Evolutionary conservation across 2,888 invertebrate genomes (phyloP).

Genomic region (Aleiodes alternator): DNA sequence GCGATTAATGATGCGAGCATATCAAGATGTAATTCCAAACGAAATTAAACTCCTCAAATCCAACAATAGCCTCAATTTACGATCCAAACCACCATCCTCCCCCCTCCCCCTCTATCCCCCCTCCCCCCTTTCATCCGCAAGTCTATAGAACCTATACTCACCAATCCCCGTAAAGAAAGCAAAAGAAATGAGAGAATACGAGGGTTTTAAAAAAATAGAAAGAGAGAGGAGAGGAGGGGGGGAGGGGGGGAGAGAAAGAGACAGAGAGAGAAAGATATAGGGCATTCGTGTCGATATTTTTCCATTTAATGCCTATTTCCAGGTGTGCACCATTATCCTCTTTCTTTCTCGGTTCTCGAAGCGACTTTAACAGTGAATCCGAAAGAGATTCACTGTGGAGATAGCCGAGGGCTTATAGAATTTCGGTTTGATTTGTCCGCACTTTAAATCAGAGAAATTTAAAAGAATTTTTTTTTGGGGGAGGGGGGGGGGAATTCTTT

Average conservation of each 20-base stretch:
- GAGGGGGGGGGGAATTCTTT: too few relatives aligned
- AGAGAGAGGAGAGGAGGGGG: neutral
- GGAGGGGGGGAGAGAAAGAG: neutral
- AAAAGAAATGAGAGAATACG: neutral
- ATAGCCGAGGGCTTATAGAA: conserved; percentile 22
- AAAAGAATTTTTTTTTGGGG: too few relatives aligned
- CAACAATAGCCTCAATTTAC: too few relatives aligned
- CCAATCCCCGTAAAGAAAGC: conserved; percentile 9
- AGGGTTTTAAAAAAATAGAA: neutral
- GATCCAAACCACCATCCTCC: too few relatives aligned
- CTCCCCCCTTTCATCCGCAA: too few relatives aligned
- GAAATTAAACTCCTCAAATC: too few relatives aligned
- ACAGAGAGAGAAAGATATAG: conserved; percentile 3
- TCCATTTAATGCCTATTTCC: conserved; percentile 33
- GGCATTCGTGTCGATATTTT: conserved; percentile 31
- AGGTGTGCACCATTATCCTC: conserved; percentile 28
- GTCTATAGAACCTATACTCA: too few relatives aligned
- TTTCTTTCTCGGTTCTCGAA: conserved; percentile 3
- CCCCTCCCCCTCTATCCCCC: too few relatives aligned
- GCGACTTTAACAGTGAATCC: conserved; percentile 22
- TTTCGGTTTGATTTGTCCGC: conserved; percentile 11
- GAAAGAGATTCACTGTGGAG: conserved; percentile 14
- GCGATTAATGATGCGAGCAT: too few relatives aligned
- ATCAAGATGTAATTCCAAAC: too few relatives aligned
- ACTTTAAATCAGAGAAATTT: neutral